Evolutionary conservation across 2,888 invertebrate species (phyloP).

Genomic region (Elmis aenea): DNA sequence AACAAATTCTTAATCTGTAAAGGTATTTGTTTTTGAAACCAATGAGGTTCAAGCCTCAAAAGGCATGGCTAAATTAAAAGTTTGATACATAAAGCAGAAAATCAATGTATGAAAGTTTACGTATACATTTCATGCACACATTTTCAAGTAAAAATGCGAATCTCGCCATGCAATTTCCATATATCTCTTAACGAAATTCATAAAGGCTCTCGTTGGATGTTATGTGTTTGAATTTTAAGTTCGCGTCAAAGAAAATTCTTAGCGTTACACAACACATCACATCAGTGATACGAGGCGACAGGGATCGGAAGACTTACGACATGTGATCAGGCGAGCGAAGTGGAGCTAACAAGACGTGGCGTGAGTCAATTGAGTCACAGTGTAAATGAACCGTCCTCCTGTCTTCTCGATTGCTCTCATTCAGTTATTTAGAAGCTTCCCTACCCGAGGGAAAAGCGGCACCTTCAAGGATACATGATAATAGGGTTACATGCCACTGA

Average conservation of each 20-base stretch:
- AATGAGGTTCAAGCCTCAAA: too few species aligned
- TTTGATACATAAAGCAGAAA: too few species aligned
- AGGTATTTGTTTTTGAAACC: too few species aligned
- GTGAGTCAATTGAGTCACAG: constrained; percentile 42
- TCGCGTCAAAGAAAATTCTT: constrained; percentile 30
- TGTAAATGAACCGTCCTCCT: constrained; percentile 43
- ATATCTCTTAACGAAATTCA: too few species aligned
- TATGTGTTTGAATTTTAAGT: constrained; percentile 22
- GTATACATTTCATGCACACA: too few species aligned
- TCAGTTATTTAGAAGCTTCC: constrained; percentile 29
- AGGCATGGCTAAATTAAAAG: too few species aligned
- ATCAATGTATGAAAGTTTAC: too few species aligned
- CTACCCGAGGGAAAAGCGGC: constrained; percentile 21
- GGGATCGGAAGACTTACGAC: constrained; percentile 38
- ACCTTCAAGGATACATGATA: constrained; percentile 24
- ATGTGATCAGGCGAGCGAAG: constrained; percentile 39
- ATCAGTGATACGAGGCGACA: constrained; percentile 30
- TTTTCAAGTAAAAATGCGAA: too few species aligned
- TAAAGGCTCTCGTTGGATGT: too few species aligned
- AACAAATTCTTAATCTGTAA: too few species aligned
- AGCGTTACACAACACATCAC: constrained; percentile 25
- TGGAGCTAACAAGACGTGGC: constrained; percentile 42
- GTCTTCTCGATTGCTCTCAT: constrained; percentile 37
- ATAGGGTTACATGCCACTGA: constrained; percentile 22
- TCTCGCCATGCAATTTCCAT: too few species aligned